Base-by-base conservation (phyloP, 2,797 vertebrate species). In the Hemibagrus guttatus region DNA sequence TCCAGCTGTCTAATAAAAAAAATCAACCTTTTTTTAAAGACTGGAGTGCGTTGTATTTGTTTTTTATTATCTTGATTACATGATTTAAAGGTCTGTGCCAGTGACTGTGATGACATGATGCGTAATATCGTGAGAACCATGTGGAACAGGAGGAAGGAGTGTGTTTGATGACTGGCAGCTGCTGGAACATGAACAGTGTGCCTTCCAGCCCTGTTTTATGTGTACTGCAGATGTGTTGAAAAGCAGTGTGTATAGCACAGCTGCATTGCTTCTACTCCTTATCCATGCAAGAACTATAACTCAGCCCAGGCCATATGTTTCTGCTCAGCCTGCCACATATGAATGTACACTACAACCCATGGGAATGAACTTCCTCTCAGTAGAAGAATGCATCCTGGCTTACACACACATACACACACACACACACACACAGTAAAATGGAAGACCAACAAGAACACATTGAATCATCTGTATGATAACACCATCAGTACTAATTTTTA, bases 1-100 rank as follows among this genome's bases (percentile, higher is more conserved):
- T 91, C 91, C 92, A 93, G 89, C 90, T 92, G 87, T 89, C 89
- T 89, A 91, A 93, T 90, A 92, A 93, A 93, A 92, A 87, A 81
- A 31, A 26, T 46, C 21, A 0, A 2, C 4, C n/a, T 79, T 49
- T 85, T 91, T 91, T 85, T 63, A 72, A 26, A 86, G n/a, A 58
- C 58, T 83, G 0, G 69, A 71, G 66, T 86, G 17, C 17, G 35
- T 59, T 83, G 59, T 85, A 23, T 78, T 81, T 42, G n/a, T 79
- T 86, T 63, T 39, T 28, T 8, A 49, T 63, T 13, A 39, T 31
- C 56, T 35, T 23, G 69, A 17, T 3, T 46, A 28, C 54, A 64
- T 80, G n/a, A 39, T 39, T 85, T 58, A 42, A 42, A 42, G 52
- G 19, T 58, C 28, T 14, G 21, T 83, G 31, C 66, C 82, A 71